Evolutionary conservation across 2,888 invertebrate genomes (phyloP).

Genomic region (Mayetiola destructor): DNA sequence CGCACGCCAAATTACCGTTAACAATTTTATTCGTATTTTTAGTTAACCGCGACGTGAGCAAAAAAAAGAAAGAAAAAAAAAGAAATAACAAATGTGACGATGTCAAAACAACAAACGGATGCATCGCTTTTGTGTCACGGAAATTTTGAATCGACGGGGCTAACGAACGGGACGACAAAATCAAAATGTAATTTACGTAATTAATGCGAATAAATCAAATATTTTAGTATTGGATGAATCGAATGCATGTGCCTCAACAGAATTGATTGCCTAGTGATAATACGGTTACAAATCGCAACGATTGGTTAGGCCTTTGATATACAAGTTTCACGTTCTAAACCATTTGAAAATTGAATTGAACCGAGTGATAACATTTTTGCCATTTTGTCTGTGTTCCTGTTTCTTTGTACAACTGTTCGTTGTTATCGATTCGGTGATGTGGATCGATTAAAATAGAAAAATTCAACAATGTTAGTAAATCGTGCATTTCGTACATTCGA

Average conservation of each 20-base stretch:
- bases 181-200: constrained; percentile 8
- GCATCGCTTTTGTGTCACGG: constrained; percentile 2
- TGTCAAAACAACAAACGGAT: neutral
- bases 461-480: neutral
- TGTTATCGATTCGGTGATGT: neutral
- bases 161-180: neutral
- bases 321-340: too few species aligned
- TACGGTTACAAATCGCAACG: neutral
- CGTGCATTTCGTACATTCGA: too few species aligned
- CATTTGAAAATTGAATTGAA: too few species aligned
- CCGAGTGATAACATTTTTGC: too few species aligned
- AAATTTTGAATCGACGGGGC: neutral
- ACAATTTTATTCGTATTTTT: neutral
- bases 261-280: neutral
- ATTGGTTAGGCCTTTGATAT: neutral
- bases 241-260: neutral
- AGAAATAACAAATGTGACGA: neutral
- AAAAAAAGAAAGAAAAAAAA: neutral
- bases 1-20: constrained; percentile 1
- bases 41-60: too few species aligned
- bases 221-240: neutral
- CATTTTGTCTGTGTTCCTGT: neutral
- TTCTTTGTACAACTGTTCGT: neutral
- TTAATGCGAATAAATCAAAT: neutral
- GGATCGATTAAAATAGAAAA: constrained; percentile 7